phyloP scores from a whole-genome alignment of 2,888 invertebrate genomes.

The Chironomus tentans region DNA sequence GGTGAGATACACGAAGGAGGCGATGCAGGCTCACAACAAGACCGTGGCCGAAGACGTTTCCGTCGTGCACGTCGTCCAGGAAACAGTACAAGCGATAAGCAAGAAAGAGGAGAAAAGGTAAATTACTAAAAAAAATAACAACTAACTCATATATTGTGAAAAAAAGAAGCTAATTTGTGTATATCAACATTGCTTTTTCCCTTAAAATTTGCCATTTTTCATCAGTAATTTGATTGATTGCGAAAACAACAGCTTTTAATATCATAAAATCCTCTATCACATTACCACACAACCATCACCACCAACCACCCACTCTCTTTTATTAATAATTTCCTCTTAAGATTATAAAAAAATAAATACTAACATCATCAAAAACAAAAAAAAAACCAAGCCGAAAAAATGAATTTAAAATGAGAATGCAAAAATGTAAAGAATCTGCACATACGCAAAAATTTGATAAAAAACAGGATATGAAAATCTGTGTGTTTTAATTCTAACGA shows the following conservation, averaged over 20 bases:
- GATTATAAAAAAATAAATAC: no score
- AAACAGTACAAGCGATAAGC: constrained; percentile 8
- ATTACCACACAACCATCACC: no score
- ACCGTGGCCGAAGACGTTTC: constrained; percentile 4
- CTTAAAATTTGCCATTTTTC: not conserved
- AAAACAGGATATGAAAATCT: no score
- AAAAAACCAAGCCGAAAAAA: no score
- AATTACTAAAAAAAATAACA: not conserved
- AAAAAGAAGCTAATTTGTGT: not conserved
- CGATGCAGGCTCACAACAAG: not conserved
- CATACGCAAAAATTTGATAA: no score
- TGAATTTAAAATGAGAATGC: no score
- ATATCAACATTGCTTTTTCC: not conserved
- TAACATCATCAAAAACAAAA: no score
- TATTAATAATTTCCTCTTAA: not conserved
- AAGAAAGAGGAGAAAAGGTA: constrained; percentile 18
- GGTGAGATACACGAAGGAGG: constrained; percentile 13
- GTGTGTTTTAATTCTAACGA: no score
- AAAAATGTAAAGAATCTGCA: no score
- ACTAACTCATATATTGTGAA: not conserved
- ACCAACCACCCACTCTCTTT: no score
- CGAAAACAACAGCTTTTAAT: not conserved
- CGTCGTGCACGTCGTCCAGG: not conserved
- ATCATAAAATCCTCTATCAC: no score
- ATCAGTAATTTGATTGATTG: not conserved